Conservation (phyloP, 2,888 invertebrate species). For the Formica aserva region DNA sequence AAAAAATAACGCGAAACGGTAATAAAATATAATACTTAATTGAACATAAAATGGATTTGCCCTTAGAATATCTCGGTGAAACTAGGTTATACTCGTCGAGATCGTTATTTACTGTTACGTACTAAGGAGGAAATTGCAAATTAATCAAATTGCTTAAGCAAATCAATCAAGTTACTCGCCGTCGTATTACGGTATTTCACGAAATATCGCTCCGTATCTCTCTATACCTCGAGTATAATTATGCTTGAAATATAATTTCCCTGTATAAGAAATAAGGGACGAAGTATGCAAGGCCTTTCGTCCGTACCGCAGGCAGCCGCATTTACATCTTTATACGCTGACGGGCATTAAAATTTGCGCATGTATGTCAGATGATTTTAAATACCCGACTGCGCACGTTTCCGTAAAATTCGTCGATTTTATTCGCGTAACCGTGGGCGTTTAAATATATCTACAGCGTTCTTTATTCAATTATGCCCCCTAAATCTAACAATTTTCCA, state of each 20-base stretch:
- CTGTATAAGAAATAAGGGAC: constrained; percentile 36
- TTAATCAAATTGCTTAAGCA: constrained; percentile 32
- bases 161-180: constrained; percentile 35
- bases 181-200: constrained; percentile 26
- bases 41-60: constrained; percentile 7
- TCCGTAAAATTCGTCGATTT: constrained; percentile 62
- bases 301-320: not conserved
- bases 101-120: constrained; percentile 28
- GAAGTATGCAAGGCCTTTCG: not conserved
- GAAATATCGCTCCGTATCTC: not conserved
- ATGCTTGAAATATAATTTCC: constrained; percentile 41
- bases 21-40: not conserved
- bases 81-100: constrained; percentile 17
- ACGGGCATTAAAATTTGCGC: constrained; percentile 45
- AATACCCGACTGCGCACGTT: not conserved
- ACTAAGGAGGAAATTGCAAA: constrained; percentile 46
- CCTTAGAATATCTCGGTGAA: not conserved
- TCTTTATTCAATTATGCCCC: constrained; percentile 61
- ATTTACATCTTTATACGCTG: constrained; percentile 52
- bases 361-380: constrained; percentile 20
- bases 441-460: constrained; percentile 48
- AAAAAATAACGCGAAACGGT: not conserved
- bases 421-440: constrained; percentile 37
- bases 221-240: constrained; percentile 26
- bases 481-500: constrained; percentile 57